Evolutionary conservation across 2,888 invertebrate genomes (phyloP).

Genomic region (Harpagoxenus sublaevis): DNA sequence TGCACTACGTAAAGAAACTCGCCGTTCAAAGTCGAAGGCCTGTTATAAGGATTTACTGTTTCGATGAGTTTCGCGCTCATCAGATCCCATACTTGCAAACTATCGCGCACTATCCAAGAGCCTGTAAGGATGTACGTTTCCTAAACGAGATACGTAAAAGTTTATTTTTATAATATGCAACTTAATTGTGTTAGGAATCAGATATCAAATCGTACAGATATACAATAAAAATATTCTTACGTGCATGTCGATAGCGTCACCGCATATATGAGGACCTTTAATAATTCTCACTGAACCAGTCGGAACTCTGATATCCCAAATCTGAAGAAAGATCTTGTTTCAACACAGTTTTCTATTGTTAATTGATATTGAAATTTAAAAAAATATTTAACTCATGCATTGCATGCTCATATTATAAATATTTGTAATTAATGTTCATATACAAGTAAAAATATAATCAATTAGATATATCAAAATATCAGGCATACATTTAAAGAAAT

Average conservation of each 20-base stretch:
- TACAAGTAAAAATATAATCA: background rate
- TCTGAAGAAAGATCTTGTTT: slow-evolving; percentile 81
- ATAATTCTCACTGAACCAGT: slow-evolving; percentile 88
- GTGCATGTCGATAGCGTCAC: slow-evolving; percentile 88
- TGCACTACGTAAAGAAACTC: slow-evolving; percentile 88
- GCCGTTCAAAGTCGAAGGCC: slow-evolving; percentile 87
- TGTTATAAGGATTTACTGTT: slow-evolving; percentile 87
- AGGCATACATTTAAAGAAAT: background rate
- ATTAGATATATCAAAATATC: background rate
- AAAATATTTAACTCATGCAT: background rate
- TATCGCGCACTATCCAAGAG: slow-evolving; percentile 88
- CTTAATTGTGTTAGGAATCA: background rate
- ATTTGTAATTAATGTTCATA: background rate
- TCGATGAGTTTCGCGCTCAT: slow-evolving; percentile 86
- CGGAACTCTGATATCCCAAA: slow-evolving; percentile 88
- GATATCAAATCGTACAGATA: background rate
- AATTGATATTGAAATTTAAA: background rate
- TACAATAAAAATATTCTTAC: slow-evolving; percentile 84
- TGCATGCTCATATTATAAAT: background rate
- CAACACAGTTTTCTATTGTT: background rate
- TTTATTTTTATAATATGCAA: background rate
- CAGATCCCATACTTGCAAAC: slow-evolving; percentile 88
- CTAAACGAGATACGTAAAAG: slow-evolving; percentile 78
- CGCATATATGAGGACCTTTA: slow-evolving; percentile 88
- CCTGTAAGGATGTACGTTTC: slow-evolving; percentile 87